Percentiles rank a stretch among this genome's conserved stretches.
Evolutionary conservation across 2,888 invertebrate genomes (phyloP).

Genomic region (Ormia ochracea): DNA sequence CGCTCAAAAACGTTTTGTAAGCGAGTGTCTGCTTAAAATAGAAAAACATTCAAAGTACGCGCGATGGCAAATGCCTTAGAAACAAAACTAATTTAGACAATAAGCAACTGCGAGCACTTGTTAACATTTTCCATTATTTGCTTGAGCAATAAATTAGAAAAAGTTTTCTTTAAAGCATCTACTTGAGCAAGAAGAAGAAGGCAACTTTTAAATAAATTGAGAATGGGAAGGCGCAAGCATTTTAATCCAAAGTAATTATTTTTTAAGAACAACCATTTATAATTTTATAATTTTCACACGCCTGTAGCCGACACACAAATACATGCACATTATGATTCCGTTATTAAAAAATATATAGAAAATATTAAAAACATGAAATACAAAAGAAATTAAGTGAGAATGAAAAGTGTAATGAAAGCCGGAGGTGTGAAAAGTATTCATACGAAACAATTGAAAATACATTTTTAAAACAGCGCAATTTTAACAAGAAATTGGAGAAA

Average conservation of each 20-base stretch:
- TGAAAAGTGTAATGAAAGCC: slow-evolving; percentile 46
- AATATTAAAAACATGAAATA: slow-evolving; percentile 13
- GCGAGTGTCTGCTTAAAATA: background rate
- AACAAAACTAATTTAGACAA: slow-evolving; percentile 7
- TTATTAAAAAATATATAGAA: background rate
- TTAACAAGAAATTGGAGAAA: background rate
- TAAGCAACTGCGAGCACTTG: slow-evolving; percentile 17
- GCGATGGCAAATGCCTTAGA: background rate
- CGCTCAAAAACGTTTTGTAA: background rate
- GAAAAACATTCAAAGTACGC: background rate
- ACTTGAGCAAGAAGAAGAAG: background rate
- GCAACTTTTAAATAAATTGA: background rate
- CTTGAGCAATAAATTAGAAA: slow-evolving; percentile 1
- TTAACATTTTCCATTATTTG: slow-evolving; percentile 7
- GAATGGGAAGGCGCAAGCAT: background rate
- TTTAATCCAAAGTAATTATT: background rate
- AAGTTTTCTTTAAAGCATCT: background rate
- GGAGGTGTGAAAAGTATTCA: slow-evolving; percentile 54
- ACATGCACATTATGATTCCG: slow-evolving; percentile 1
- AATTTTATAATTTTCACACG: slow-evolving; percentile 4
- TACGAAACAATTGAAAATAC: slow-evolving; percentile 24
- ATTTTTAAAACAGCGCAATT: slow-evolving; percentile 1
- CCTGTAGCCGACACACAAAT: slow-evolving; percentile 2
- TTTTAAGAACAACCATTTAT: background rate
- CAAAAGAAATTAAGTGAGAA: slow-evolving; percentile 36